Base-by-base conservation (phyloP, 2,888 invertebrate genomes). In the Nebria brevicollis region DNA sequence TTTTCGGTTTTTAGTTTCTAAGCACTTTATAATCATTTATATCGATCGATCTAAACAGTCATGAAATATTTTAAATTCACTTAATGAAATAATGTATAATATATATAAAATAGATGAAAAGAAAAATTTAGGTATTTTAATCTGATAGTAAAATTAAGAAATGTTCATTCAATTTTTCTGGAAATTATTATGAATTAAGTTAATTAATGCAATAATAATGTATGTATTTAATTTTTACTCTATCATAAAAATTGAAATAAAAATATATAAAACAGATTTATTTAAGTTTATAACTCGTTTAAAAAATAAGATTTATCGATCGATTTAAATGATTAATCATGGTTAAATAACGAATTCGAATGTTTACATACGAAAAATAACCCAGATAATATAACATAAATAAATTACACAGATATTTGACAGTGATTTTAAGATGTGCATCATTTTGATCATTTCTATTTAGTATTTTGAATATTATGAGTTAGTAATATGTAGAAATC, bases 351-450 rank as follows among this genome's bases (percentile, higher is more conserved):
- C 13, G 13, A 54, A 54, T 11, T 13, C 54, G 54, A 54, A 25
- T 25, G 70, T 20, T 26, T 20, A 34, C 15, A 70, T 11, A 25
- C 70, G 25, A 11, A 11, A 70, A 25, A 70, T 25, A 20, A n/a
- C 6, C 15, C 66, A 66, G 10, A 34, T 26, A 34, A 70, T 26
- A 25, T 11, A 70, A 70, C 34, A 70, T 70, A 70, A 11, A 34
- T 34, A 25, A 26, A 15, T 70, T 66, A 70, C 70, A 70, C 20
- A 70, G 25, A 70, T 70, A 70, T 25, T 15, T 25, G 25, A 68
- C 68, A 68, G 68, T 25, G 6, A 54, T 54, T 54, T 54, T 54
- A 54, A 54, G 54, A 54, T 54, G 54, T 54, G 54, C 54, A 54
- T 54, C 13, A 54, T 54, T 54, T 11, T 54, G 54, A 11, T 11